Evolutionary conservation across 2,797 vertebrate genomes (phyloP).

Genomic region (Philypnodon macrostomus): DNA sequence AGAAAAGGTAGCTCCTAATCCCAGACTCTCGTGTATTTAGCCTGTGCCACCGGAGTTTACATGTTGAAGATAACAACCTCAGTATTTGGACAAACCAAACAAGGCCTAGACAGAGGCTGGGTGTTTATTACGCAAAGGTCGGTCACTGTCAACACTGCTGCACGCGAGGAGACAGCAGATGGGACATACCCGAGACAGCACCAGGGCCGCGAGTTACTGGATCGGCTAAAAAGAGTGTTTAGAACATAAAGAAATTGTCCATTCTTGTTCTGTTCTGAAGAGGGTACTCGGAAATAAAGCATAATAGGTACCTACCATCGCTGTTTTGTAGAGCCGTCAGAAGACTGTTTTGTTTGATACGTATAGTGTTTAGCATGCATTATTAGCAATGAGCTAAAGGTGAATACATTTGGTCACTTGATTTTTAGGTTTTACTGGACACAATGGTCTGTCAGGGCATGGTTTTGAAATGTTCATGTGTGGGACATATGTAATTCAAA

Average conservation of each 20-base stretch:
- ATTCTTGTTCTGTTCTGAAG: too few species aligned
- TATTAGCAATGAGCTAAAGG: too few species aligned
- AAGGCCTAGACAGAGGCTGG: background rate
- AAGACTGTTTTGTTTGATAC: too few species aligned
- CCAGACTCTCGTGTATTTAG: conserved; percentile 1
- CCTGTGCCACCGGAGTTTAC: conserved; percentile 21
- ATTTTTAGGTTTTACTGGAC: too few species aligned
- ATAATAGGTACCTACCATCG: too few species aligned
- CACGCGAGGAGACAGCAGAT: conserved; percentile 8
- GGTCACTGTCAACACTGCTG: conserved; percentile 5
- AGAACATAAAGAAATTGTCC: background rate
- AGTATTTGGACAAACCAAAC: background rate
- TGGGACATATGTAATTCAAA: too few species aligned
- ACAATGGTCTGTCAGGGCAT: too few species aligned
- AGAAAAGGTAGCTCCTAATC: background rate
- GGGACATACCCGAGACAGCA: conserved; percentile 14
- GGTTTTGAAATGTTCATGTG: too few species aligned
- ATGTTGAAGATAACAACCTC: conserved; percentile 5
- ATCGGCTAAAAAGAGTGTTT: background rate
- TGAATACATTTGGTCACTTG: too few species aligned
- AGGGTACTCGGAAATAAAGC: too few species aligned
- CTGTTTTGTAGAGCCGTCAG: too few species aligned
- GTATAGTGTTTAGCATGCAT: too few species aligned
- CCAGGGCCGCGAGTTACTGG: background rate
- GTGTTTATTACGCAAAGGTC: conserved; percentile 19